phyloP scores from a whole-genome alignment of 2,888 invertebrate species.

The Trachelus iudaicus region DNA sequence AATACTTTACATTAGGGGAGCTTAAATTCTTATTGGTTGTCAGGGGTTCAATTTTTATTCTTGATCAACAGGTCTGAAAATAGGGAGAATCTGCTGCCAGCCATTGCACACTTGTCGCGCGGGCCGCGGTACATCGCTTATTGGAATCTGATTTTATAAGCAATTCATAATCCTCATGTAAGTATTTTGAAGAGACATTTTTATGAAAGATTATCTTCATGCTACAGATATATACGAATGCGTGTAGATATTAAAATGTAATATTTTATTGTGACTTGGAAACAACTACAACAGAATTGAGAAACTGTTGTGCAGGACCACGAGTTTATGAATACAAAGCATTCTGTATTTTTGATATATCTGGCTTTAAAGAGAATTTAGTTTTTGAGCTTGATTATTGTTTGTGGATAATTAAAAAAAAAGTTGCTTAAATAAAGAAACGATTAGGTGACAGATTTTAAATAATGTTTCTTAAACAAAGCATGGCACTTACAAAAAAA shows the following conservation, averaged over 20 bases:
- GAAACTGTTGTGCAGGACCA: not conserved
- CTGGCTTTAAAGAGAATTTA: not conserved
- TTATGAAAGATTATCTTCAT: not conserved
- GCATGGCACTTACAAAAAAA: not conserved
- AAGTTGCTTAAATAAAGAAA: not conserved
- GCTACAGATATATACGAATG: not conserved
- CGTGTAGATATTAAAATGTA: not conserved
- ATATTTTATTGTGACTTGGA: not conserved
- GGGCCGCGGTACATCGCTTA: slow-evolving; percentile 20
- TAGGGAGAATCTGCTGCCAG: not conserved
- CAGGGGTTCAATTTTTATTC: slow-evolving; percentile 2
- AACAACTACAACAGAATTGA: not conserved
- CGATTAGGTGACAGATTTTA: not conserved
- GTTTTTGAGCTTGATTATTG: not conserved
- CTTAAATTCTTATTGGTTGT: slow-evolving; percentile 3
- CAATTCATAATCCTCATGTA: not conserved
- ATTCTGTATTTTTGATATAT: not conserved
- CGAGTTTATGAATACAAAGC: not conserved
- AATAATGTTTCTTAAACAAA: not conserved
- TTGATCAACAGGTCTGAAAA: slow-evolving; percentile 1
- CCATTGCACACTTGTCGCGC: slow-evolving; percentile 26
- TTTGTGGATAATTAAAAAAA: not conserved
- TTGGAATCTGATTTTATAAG: not conserved
- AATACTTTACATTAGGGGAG: not conserved
- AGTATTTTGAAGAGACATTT: not conserved